phyloP scores from a whole-genome alignment of 1,140 invertebrate species.

The Tetramorium parvispinum region DNA sequence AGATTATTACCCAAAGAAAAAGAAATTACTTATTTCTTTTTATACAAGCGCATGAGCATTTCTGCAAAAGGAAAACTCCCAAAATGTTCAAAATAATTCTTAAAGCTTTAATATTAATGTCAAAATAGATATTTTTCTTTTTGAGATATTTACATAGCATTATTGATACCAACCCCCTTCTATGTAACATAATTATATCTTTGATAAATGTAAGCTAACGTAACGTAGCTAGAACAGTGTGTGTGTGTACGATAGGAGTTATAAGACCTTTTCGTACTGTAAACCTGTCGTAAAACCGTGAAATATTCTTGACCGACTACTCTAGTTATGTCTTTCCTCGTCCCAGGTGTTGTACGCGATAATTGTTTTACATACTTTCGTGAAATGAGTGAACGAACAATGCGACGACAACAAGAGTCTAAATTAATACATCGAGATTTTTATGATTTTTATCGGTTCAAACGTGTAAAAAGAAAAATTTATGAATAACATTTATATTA shows the following conservation, averaged over 20 bases:
- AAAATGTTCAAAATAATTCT: neutral
- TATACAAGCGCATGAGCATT: neutral
- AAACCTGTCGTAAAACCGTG: neutral
- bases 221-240: neutral
- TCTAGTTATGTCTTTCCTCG: slow-evolving; percentile 14
- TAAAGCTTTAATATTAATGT: neutral
- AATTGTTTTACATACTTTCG: slow-evolving; percentile 43
- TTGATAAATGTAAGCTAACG: neutral
- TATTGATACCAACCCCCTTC: neutral
- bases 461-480: slow-evolving; percentile 14
- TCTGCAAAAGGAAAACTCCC: neutral
- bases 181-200: neutral
- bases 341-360: slow-evolving; percentile 3
- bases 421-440: slow-evolving; percentile 34
- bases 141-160: neutral
- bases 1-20: neutral
- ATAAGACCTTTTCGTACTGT: neutral
- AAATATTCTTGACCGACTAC: slow-evolving; percentile 58
- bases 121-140: neutral
- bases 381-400: neutral
- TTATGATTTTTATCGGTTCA: slow-evolving; percentile 49
- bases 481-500: neutral
- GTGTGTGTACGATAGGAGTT: neutral
- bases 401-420: slow-evolving; percentile 20
- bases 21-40: neutral